phyloP scores from a whole-genome alignment of 2,113 vertebrate genomes.

The Todiramphus chloris region DNA sequence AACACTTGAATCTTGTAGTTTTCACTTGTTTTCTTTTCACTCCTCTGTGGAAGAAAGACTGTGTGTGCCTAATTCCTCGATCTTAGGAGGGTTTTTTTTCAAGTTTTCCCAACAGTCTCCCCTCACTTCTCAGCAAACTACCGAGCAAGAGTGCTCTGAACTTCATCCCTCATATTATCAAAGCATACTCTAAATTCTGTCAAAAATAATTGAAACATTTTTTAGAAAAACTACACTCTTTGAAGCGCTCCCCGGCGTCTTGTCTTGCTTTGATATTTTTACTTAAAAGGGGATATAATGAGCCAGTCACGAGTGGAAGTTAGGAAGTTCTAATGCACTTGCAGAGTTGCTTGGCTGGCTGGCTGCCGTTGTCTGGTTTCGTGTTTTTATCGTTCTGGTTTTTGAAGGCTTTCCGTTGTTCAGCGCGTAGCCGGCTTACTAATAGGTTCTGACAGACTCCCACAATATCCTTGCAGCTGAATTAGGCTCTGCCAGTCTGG shows the following conservation, averaged over 20 bases:
- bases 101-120: background rate
- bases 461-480: background rate
- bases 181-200: background rate
- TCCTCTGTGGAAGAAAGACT: background rate
- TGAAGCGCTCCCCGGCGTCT: background rate
- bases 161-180: background rate
- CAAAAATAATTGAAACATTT: slow-evolving; percentile 4
- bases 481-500: background rate
- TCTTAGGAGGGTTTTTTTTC: accelerated
- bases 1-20: background rate
- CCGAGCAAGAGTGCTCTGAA: background rate
- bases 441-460: background rate
- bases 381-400: background rate
- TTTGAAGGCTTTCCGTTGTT: background rate
- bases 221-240: background rate
- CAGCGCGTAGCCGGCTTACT: background rate
- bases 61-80: background rate
- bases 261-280: slow-evolving; percentile 4
- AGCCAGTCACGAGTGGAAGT: background rate
- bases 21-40: background rate
- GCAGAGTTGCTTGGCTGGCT: background rate
- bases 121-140: background rate
- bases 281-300: background rate
- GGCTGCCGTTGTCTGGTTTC: background rate
- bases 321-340: background rate